Percentiles rank a stretch among this genome's conserved stretches.
phyloP scores from a whole-genome alignment of 2,888 invertebrate genomes.

The Pristionchus exspectatus region DNA sequence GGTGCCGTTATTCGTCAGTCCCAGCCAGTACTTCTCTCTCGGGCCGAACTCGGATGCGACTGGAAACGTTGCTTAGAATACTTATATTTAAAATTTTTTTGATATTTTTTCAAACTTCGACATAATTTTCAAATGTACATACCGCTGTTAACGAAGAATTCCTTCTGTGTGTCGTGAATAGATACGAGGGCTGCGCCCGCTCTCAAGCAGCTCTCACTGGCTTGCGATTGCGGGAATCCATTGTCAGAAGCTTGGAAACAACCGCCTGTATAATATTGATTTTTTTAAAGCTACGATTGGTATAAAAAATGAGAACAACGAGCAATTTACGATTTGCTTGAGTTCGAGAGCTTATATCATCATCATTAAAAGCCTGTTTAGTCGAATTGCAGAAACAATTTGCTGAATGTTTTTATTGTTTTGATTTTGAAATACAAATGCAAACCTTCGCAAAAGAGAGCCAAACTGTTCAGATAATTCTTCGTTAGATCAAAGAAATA shows the following conservation, averaged over 20 bases:
- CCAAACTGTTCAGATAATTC: background rate
- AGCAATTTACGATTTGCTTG: background rate
- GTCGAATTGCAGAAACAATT: background rate
- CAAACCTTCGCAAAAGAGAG: background rate
- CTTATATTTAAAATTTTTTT: no score
- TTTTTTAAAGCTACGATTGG: no score
- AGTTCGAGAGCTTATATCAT: background rate
- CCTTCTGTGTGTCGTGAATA: background rate
- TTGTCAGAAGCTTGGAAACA: background rate
- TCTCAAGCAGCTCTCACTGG: background rate
- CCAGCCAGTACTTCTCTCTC: background rate
- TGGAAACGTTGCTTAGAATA: background rate
- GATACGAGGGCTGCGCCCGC: background rate
- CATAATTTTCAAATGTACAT: background rate
- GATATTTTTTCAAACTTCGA: no score
- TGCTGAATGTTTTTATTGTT: background rate
- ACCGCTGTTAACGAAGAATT: slow-evolving; percentile 30
- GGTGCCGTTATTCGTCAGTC: background rate
- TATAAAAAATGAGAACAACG: background rate
- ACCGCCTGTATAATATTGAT: background rate
- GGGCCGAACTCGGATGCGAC: background rate
- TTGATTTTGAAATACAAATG: background rate
- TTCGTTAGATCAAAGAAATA: background rate
- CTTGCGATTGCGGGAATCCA: background rate
- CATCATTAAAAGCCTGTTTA: background rate